Conservation (phyloP, 2,113 vertebrate genomes). For the Pithys albifrons region DNA sequence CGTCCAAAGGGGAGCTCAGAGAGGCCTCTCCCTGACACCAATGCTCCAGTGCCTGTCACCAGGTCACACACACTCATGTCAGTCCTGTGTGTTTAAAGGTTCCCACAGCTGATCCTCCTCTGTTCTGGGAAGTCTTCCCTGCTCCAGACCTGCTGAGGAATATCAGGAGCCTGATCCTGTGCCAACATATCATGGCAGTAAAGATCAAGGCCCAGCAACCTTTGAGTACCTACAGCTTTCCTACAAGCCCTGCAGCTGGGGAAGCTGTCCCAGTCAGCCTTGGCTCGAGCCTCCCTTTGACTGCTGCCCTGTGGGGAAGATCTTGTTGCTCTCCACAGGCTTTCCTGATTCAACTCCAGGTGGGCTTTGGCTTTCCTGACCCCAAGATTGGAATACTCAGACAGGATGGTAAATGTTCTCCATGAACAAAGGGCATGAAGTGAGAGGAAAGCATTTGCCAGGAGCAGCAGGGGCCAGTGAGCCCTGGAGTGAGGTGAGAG, state of each 20-base stretch:
- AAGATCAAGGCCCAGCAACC: background rate
- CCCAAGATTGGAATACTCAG: background rate
- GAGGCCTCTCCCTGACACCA: background rate
- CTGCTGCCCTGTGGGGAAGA: background rate
- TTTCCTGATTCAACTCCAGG: background rate
- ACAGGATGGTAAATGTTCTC: background rate
- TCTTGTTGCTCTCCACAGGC: background rate
- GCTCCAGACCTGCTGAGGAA: background rate
- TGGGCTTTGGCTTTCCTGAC: background rate
- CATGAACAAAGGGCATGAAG: background rate
- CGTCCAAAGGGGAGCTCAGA: background rate
- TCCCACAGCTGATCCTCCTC: background rate
- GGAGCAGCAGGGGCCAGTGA: background rate
- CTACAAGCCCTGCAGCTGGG: background rate
- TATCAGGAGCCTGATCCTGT: background rate
- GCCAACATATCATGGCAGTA: background rate
- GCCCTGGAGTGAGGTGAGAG: background rate
- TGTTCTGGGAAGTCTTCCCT: background rate
- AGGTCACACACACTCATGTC: background rate
- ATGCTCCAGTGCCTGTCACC: background rate
- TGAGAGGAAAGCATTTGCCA: background rate
- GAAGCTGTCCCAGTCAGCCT: background rate
- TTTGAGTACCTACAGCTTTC: background rate
- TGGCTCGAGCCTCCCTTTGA: background rate
- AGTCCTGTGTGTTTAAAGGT: background rate